A percentile compares a stretch with the other conserved stretches of the same genome.
phyloP scores from a whole-genome alignment of 1,140 invertebrate genomes.

The Muscidifurax raptorellus region DNA sequence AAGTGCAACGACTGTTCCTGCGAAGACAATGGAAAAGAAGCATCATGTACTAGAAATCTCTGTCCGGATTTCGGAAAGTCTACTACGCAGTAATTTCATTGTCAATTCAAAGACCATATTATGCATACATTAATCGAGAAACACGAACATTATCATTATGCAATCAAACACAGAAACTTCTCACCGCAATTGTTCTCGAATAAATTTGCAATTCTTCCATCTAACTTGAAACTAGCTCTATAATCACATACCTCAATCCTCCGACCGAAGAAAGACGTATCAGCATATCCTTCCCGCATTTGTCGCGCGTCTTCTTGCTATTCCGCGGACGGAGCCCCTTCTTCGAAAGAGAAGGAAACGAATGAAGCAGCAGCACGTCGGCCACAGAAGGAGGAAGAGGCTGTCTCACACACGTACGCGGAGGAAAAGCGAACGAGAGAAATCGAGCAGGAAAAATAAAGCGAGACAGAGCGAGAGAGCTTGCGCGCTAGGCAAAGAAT shows the following conservation, averaged over 20 bases:
- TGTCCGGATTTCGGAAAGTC: background rate
- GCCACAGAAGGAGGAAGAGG: background rate
- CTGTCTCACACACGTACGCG: background rate
- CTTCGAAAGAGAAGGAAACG: constrained; percentile 42
- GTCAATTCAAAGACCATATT: too few species aligned
- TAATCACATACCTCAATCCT: background rate
- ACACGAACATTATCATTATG: too few species aligned
- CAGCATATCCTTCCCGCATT: background rate
- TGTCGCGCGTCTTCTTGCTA: constrained; percentile 19
- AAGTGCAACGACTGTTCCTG: constrained; percentile 5
- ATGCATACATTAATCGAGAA: too few species aligned
- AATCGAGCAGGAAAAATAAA: constrained; percentile 57
- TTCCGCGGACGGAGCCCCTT: constrained; percentile 5
- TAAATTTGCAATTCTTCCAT: background rate
- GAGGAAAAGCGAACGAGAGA: constrained; percentile 59
- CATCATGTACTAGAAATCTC: background rate
- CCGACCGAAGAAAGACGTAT: background rate
- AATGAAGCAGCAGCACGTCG: constrained; percentile 52
- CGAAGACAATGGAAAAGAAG: background rate
- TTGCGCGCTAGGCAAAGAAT: constrained; percentile 16
- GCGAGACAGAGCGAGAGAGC: constrained; percentile 55
- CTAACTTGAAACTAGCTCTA: background rate
- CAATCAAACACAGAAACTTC: too few species aligned
- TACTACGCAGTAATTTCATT: too few species aligned
- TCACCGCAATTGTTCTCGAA: too few species aligned